Evolutionary conservation across 2,113 vertebrate genomes (phyloP).

Genomic region (Tragelaphus imberbis): DNA sequence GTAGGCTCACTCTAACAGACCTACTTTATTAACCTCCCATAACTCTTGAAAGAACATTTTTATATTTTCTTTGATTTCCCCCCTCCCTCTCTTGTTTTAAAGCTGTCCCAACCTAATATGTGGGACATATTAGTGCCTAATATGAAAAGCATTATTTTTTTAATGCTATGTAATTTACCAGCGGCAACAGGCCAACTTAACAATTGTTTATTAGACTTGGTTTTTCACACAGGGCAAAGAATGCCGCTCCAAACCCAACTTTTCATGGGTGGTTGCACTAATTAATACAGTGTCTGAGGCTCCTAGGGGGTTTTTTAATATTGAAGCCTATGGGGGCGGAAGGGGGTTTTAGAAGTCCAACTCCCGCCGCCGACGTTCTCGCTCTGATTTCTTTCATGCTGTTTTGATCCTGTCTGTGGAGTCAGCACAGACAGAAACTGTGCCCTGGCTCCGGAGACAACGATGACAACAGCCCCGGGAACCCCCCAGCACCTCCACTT

Average conservation of each 20-base stretch:
- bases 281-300: slow-evolving; percentile 88
- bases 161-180: slow-evolving; percentile 91
- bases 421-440: slow-evolving; percentile 66
- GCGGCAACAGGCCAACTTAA: slow-evolving; percentile 87
- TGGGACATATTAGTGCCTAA: slow-evolving; percentile 92
- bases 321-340: slow-evolving; percentile 84
- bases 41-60: slow-evolving; percentile 90
- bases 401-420: slow-evolving; percentile 79
- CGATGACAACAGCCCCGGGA: neutral
- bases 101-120: slow-evolving; percentile 88
- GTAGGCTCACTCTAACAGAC: slow-evolving; percentile 85
- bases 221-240: slow-evolving; percentile 85
- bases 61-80: slow-evolving; percentile 88
- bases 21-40: slow-evolving; percentile 90
- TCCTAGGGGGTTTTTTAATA: slow-evolving; percentile 83
- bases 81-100: slow-evolving; percentile 87
- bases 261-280: slow-evolving; percentile 91
- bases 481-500: neutral
- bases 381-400: slow-evolving; percentile 81
- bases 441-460: slow-evolving; percentile 48
- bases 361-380: slow-evolving; percentile 78
- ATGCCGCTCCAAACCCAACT: slow-evolving; percentile 84
- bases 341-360: slow-evolving; percentile 83
- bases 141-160: slow-evolving; percentile 93
- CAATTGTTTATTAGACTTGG: slow-evolving; percentile 88